These are phyloP conservation scores for Amblyteles armatorius DNA, from an alignment of 2,888 invertebrate species.

Conservation along the genomic window DNA sequence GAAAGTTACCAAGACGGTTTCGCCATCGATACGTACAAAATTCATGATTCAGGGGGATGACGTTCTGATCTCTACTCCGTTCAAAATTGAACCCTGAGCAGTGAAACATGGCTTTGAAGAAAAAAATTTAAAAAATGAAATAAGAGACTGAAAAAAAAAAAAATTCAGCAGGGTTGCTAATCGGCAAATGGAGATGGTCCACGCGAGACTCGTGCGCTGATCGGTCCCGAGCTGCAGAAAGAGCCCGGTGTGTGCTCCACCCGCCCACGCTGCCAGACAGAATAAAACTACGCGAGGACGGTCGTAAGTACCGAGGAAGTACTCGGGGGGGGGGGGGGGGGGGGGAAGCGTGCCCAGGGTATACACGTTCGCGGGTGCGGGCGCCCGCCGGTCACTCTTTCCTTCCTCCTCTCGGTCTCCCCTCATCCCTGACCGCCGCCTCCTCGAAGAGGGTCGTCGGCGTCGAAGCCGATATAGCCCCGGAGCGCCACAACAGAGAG, in stretches of 20 bases:
- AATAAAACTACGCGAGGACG: constrained; percentile 82
- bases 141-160: constrained; percentile 58
- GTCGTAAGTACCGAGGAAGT: constrained; percentile 82
- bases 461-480: constrained; percentile 72
- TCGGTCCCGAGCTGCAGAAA: constrained; percentile 30
- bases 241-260: constrained; percentile 72
- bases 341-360: constrained; percentile 60
- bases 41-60: constrained; percentile 22
- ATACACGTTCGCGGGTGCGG: constrained; percentile 46
- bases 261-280: constrained; percentile 82
- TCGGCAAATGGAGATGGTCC: constrained; percentile 52
- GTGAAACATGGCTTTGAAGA: not conserved
- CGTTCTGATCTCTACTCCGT: not conserved
- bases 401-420: constrained; percentile 40
- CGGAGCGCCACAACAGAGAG: constrained; percentile 71
- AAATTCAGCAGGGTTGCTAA: constrained; percentile 64
- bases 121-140: constrained; percentile 35
- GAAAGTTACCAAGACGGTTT: constrained; percentile 8
- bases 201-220: constrained; percentile 25
- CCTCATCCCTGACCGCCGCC: constrained; percentile 57
- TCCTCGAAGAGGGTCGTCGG: constrained; percentile 62
- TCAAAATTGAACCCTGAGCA: not conserved
- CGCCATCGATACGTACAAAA: constrained; percentile 5
- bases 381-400: constrained; percentile 55
- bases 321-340: constrained; percentile 63